Evolutionary conservation across 2,888 invertebrate species (phyloP), one percentile per base, ranked within the genome.

Genomic region (Neoscelio sp.): DNA sequence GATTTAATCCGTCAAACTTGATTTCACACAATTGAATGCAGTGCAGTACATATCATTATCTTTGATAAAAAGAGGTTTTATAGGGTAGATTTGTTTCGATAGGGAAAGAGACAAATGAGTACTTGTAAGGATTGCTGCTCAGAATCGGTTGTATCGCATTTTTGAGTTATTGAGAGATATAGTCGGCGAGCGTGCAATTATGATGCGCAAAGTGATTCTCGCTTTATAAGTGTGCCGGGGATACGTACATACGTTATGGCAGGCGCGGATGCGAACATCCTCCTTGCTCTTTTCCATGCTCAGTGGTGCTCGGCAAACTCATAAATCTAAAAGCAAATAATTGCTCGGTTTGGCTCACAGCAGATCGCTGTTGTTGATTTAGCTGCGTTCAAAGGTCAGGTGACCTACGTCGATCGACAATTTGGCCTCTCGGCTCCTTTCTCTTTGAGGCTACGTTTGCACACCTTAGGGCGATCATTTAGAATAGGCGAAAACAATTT

Each of bases 281-380:
- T 46, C n/a, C 48, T 67, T 56, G 74, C 60, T 68, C 70, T 75
- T 75, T 60, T 78, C 48, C 76, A 56, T 64, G 60, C 76, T 74
- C 74, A 38, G 64, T 70, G 79, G 78, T 78, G 82, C 80, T 83
- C 83, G 79, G 84, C 85, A 89, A 87, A 88, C 89, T 88, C 89
- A 88, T 89, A 89, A 89, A 89, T 89, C 89, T 87, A 85, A 87
- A 85, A 84, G 89, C 87, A 89, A 89, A 89, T 89, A 89, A 89
- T 89, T 89, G 87, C 89, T 86, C 84, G 85, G 84, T 84, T 85
- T 82, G 78, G 78, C 83, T 80, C 78, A 81, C 80, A 64, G 84
- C 87, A 85, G 86, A 86, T 87, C 85, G 80, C 82, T 76, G 84
- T 83, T 89, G 89, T 89, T 89, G 89, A 89, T 89, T 89, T 88